Evolutionary conservation across 92 coral and sea anemone genomes (phyloP).

Genomic region (Siderastrea radians): DNA sequence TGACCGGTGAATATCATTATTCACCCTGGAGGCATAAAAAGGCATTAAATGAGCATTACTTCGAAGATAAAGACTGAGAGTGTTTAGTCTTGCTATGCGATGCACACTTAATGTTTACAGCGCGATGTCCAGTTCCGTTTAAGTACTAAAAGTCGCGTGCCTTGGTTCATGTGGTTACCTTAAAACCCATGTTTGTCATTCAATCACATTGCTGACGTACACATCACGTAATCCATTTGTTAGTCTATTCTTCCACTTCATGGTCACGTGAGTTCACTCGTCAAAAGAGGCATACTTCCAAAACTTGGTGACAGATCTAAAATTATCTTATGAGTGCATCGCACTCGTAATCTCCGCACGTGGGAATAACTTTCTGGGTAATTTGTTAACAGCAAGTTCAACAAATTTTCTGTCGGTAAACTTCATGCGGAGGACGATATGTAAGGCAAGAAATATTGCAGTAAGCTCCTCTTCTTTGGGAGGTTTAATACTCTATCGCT

Average conservation of each 20-base stretch:
- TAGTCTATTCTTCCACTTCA: background rate
- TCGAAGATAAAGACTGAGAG: background rate
- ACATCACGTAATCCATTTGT: constrained; percentile 1
- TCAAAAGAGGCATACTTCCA: constrained; percentile 10
- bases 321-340: background rate
- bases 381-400: background rate
- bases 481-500: no score
- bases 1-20: background rate
- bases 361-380: background rate
- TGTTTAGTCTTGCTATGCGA: no score
- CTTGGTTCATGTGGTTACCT: constrained; percentile 1
- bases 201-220: constrained; percentile 23
- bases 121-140: background rate
- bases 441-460: background rate
- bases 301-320: constrained; percentile 13
- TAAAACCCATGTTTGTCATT: constrained; percentile 16
- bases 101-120: background rate
- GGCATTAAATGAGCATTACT: background rate
- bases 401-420: background rate
- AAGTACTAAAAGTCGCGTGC: constrained; percentile 17
- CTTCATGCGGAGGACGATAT: background rate
- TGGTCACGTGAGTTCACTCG: constrained; percentile 15
- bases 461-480: background rate
- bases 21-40: background rate
- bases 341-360: background rate